Evolutionary conservation across 2,797 vertebrate genomes (phyloP).

Genomic region (Dromococcyx pavoninus): DNA sequence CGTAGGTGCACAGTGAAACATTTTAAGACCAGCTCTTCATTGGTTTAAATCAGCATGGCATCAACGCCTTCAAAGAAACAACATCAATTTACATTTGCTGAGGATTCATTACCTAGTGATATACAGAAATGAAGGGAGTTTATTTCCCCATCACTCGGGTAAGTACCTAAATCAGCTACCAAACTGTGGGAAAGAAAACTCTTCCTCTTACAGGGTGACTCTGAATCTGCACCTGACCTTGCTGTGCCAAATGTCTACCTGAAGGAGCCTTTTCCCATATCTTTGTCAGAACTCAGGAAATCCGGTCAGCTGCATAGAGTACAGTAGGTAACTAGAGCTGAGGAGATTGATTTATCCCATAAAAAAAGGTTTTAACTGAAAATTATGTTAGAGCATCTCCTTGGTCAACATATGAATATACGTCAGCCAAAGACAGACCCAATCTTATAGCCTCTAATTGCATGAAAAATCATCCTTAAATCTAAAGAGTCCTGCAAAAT

Average conservation of each 20-base stretch:
- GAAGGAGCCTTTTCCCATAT: not conserved
- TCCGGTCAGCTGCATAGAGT: rapidly evolving
- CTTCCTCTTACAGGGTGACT: not conserved
- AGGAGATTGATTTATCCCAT: not conserved
- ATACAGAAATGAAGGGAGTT: not conserved
- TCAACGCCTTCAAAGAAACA: not conserved
- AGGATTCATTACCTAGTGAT: not conserved
- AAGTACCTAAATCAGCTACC: not conserved
- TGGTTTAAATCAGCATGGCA: not conserved
- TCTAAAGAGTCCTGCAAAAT: not conserved
- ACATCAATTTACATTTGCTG: not conserved
- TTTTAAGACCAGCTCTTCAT: not conserved
- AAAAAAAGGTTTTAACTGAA: not conserved
- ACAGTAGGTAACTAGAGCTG: not conserved
- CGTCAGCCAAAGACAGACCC: not conserved
- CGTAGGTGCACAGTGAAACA: not conserved
- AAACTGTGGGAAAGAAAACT: not conserved
- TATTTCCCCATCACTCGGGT: not conserved
- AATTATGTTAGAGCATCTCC: not conserved
- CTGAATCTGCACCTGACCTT: not conserved
- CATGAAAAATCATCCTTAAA: not conserved
- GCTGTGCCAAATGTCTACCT: not conserved
- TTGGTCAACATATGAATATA: not conserved
- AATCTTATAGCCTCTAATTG: not conserved
- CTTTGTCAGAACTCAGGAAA: not conserved